Conservation (phyloP, 2,113 vertebrate genomes). For the Ophthalmolycus amberensis region DNA sequence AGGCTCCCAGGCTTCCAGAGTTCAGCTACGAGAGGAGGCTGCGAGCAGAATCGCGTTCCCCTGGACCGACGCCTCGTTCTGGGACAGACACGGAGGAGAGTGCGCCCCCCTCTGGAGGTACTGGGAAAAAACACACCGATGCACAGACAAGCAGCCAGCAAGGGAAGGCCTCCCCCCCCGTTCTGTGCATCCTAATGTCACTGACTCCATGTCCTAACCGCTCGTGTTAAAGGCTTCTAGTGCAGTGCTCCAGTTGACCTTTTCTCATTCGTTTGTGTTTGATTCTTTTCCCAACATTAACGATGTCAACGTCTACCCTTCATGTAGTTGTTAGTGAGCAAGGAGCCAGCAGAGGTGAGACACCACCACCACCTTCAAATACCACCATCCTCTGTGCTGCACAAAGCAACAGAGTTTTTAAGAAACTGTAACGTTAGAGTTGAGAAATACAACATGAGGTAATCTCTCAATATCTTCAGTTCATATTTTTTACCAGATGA, state of each 20-base stretch:
- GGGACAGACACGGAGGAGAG: slow-evolving; percentile 75
- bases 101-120: slow-evolving; percentile 79
- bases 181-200: not conserved
- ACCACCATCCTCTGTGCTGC: not conserved
- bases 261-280: slow-evolving; percentile 35
- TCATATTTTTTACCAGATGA: not conserved
- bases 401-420: rapidly evolving
- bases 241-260: not conserved
- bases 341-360: slow-evolving; percentile 7
- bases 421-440: not conserved
- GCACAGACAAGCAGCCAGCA: not conserved
- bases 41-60: slow-evolving; percentile 70
- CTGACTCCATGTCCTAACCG: slow-evolving; percentile 39
- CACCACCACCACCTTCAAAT: not conserved
- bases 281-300: slow-evolving; percentile 26
- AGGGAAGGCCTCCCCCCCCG: not conserved
- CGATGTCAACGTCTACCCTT: not conserved
- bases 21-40: slow-evolving; percentile 90
- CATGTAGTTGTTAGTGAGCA: not conserved
- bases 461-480: not conserved
- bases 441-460: not conserved
- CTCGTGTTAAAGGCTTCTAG: slow-evolving; percentile 6
- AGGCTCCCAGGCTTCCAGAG: slow-evolving; percentile 92
- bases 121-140: not conserved
- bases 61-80: slow-evolving; percentile 60